Base-by-base conservation (phyloP, 2,888 invertebrate genomes). In the Celastrina argiolus region DNA sequence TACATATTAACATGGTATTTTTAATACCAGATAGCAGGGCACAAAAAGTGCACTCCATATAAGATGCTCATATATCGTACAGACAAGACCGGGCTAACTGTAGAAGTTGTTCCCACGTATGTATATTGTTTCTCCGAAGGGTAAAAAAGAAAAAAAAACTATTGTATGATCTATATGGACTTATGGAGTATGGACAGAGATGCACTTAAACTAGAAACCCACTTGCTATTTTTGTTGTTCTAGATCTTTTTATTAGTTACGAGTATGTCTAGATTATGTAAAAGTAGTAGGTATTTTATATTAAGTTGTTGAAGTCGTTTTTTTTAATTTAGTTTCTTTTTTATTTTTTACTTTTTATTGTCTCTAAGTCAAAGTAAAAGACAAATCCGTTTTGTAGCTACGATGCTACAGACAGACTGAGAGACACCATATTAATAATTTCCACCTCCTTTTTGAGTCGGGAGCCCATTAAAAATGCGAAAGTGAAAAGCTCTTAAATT, bases 151-250 rank as follows among this genome's bases (percentile, higher is more conserved):
- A 45, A 45, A 45, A 45, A n/a, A 45, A 45, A 45, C 18, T 5
- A 51, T 51, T 51, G 51, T 36, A 10, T 26, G 22, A 12, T 51
- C 51, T 26, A 51, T 51, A 51, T 51, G 51, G 51, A 51, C 51
- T n/a, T n/a, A n/a, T n/a, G n/a, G n/a, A n/a, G n/a, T n/a, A n/a
- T n/a, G 51, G 51, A 51, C 51, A 51, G 51, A 51, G 10, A 26
- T 12, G 51, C 36, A 12, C 14, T 51, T 22, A 26, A 22, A 51
- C 51, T 51, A 51, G 51, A 51, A 51, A 51, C 51, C 51, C 16
- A 51, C 51, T 26, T 51, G 22, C 14, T 22, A 51, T 51, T 51
- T 51, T 51, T 51, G 51, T 51, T 51, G 22, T 51, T 22, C 22
- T 51, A 22, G 51, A 51, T 22, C 26, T 51, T 51, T 51, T 51